Evolutionary conservation across 2,888 invertebrate species (phyloP).

Genomic region (Sphaerophoria rueppellii): DNA sequence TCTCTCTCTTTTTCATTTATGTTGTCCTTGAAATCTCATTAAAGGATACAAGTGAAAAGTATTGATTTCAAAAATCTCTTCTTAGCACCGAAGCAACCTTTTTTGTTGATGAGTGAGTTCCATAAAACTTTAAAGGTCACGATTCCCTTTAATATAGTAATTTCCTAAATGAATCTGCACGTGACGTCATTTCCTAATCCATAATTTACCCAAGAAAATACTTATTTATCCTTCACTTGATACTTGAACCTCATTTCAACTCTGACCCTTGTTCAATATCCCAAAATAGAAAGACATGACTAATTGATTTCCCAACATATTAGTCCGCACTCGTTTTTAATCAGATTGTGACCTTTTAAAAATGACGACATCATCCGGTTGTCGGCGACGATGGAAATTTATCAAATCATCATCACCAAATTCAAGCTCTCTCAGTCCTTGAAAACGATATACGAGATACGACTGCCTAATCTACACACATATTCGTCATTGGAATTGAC

Average conservation of each 20-base stretch:
- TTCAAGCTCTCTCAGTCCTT: background rate
- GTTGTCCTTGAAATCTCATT: no score
- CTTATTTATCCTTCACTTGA: background rate
- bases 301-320: slow-evolving; percentile 15
- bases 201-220: no score
- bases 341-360: slow-evolving; percentile 4
- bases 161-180: no score
- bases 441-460: background rate
- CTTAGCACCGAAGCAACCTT: no score
- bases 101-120: no score
- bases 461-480: slow-evolving; percentile 1
- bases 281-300: background rate
- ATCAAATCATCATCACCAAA: background rate
- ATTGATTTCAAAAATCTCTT: no score
- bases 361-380: slow-evolving; percentile 10
- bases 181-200: no score
- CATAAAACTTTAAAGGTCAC: no score
- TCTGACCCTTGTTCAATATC: background rate
- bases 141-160: no score
- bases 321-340: background rate
- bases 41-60: no score
- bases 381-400: background rate
- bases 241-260: background rate
- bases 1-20: no score
- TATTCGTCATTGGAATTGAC: slow-evolving; percentile 25